phyloP scores from a whole-genome alignment of 2,888 invertebrate genomes.

The Nephrotoma flavescens region DNA sequence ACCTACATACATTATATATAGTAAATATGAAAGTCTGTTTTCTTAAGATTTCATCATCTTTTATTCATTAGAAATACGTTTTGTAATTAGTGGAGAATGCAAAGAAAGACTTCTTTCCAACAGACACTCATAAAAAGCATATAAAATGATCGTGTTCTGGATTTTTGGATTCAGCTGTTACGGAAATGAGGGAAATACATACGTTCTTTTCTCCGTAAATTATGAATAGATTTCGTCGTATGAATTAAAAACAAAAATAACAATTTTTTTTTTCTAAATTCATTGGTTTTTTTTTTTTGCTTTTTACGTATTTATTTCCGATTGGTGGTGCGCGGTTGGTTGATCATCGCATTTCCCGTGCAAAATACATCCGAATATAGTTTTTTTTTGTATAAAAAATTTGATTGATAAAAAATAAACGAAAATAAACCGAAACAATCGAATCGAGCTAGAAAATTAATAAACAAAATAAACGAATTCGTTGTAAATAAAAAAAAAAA shows the following conservation, averaged over 20 bases:
- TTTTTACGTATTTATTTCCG: not conserved
- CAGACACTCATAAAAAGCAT: not conserved
- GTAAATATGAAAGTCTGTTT: not conserved
- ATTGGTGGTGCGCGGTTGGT: not conserved
- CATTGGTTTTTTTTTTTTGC: not conserved
- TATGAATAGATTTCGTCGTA: not conserved
- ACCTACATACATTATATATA: too few species aligned
- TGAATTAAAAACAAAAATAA: not conserved
- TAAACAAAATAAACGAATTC: not conserved
- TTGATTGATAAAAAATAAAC: not conserved
- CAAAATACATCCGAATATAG: not conserved
- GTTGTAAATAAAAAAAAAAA: not conserved
- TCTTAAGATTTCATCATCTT: not conserved
- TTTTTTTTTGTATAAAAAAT: not conserved
- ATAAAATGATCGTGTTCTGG: not conserved
- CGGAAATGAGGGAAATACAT: not conserved
- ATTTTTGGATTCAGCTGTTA: not conserved
- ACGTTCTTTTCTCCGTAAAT: not conserved
- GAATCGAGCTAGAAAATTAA: not conserved
- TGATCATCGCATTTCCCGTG: not conserved
- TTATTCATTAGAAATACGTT: not conserved
- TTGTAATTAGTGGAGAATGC: not conserved
- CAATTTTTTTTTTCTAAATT: not conserved
- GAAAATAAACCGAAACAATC: not conserved
- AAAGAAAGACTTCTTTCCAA: not conserved